phyloP scores from a whole-genome alignment of 1,140 invertebrate genomes.

The Grapholita molesta region DNA sequence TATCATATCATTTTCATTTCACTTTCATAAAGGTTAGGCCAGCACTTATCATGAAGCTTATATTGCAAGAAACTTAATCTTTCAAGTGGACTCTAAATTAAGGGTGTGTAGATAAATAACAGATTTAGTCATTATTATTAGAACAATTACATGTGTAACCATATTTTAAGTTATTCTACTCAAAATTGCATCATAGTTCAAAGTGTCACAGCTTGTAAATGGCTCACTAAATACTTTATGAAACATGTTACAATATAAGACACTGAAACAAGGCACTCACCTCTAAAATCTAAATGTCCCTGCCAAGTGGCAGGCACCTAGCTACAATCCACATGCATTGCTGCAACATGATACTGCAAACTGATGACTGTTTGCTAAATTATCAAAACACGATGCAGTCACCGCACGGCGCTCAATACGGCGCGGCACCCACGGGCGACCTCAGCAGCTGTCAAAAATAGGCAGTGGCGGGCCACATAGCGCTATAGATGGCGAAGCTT shows the following conservation, averaged over 20 bases:
- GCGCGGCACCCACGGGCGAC: slow-evolving; percentile 59
- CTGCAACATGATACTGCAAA: slow-evolving; percentile 16
- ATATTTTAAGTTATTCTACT: background rate
- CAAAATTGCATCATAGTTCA: background rate
- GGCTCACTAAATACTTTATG: background rate
- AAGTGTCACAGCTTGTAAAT: background rate
- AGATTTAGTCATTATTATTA: background rate
- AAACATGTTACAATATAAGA: background rate
- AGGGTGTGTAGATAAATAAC: background rate
- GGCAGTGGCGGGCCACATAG: slow-evolving; percentile 29
- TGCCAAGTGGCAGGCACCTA: background rate
- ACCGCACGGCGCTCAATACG: slow-evolving; percentile 1
- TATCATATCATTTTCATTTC: background rate
- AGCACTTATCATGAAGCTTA: background rate
- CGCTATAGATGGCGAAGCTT: slow-evolving; percentile 27
- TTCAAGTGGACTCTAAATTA: background rate
- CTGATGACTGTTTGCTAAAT: slow-evolving; percentile 8
- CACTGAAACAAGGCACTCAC: background rate
- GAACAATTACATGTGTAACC: background rate
- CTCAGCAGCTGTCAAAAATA: slow-evolving; percentile 71
- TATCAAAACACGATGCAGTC: background rate
- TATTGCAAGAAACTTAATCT: background rate
- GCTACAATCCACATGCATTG: slow-evolving; percentile 8
- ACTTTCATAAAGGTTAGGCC: background rate
- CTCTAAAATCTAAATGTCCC: background rate